Percentiles rank a stretch among this genome's conserved stretches.
These are phyloP conservation scores for Betta splendens DNA, from an alignment of 2,797 vertebrate species.

Conservation along the genomic window DNA sequence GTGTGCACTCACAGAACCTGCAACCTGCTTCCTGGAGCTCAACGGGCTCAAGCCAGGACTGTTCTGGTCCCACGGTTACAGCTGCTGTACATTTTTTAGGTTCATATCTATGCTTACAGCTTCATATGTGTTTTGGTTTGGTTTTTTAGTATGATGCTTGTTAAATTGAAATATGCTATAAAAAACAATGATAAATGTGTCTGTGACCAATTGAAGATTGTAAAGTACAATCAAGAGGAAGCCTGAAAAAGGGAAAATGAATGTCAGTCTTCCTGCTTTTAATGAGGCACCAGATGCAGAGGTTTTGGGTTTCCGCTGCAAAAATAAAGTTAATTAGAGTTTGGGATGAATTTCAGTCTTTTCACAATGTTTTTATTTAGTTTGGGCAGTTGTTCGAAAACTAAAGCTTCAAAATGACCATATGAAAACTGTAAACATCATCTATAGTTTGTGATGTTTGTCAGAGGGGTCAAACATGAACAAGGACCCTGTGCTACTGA, in stretches of 20 bases:
- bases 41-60: slow-evolving; percentile 1
- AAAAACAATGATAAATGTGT: slow-evolving; percentile 17
- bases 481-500: no score
- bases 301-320: slow-evolving; percentile 25
- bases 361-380: not conserved
- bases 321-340: slow-evolving; percentile 54
- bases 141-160: slow-evolving; percentile 27
- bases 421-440: no score
- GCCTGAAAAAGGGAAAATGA: slow-evolving; percentile 36
- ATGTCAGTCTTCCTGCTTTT: slow-evolving; percentile 24
- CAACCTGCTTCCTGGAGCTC: slow-evolving; percentile 10
- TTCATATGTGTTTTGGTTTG: slow-evolving; percentile 44
- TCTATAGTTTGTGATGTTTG: no score
- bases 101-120: slow-evolving; percentile 36
- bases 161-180: slow-evolving; percentile 18
- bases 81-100: slow-evolving; percentile 36
- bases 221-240: slow-evolving; percentile 21
- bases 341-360: not conserved
- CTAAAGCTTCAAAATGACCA: no score
- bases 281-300: not conserved
- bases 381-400: no score
- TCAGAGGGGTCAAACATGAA: no score
- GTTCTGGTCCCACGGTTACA: not conserved
- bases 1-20: slow-evolving; percentile 6
- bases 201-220: slow-evolving; percentile 11